Percentiles rank a stretch among this genome's conserved stretches.
phyloP scores from a whole-genome alignment of 2,797 vertebrate genomes.

The Tangara arthus region DNA sequence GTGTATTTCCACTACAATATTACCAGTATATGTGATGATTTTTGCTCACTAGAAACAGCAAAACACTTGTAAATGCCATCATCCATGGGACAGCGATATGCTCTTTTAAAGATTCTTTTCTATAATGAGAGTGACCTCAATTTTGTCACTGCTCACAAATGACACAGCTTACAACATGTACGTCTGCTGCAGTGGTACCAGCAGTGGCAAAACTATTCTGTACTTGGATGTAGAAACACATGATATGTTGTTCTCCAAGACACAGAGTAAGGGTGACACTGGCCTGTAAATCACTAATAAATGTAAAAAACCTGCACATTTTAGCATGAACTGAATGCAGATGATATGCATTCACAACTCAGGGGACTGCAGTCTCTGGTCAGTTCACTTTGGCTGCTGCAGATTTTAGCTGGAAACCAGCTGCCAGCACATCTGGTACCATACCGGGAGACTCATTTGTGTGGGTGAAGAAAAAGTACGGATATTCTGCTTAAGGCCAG shows the following conservation, averaged over 20 bases:
- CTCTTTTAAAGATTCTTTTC: neutral
- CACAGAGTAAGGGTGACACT: neutral
- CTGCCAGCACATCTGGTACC: neutral
- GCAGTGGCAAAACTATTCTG: neutral
- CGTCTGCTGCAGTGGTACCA: neutral
- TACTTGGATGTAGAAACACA: neutral
- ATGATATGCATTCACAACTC: neutral
- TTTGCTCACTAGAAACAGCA: neutral
- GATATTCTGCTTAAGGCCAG: neutral
- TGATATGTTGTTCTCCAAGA: neutral
- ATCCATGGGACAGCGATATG: neutral
- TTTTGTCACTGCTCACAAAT: neutral
- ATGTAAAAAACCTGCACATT: neutral
- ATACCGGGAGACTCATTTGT: neutral
- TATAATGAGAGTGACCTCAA: neutral
- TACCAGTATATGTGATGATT: neutral
- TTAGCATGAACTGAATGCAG: neutral
- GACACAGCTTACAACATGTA: neutral
- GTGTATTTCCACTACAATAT: neutral
- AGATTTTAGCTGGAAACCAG: neutral
- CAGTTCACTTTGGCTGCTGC: neutral
- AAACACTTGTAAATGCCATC: conserved; percentile 20
- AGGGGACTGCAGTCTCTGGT: neutral
- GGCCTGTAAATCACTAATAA: neutral
- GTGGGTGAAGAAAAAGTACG: neutral